phyloP scores from a whole-genome alignment of 2,113 vertebrate genomes.

The Prionailurus bengalensis region DNA sequence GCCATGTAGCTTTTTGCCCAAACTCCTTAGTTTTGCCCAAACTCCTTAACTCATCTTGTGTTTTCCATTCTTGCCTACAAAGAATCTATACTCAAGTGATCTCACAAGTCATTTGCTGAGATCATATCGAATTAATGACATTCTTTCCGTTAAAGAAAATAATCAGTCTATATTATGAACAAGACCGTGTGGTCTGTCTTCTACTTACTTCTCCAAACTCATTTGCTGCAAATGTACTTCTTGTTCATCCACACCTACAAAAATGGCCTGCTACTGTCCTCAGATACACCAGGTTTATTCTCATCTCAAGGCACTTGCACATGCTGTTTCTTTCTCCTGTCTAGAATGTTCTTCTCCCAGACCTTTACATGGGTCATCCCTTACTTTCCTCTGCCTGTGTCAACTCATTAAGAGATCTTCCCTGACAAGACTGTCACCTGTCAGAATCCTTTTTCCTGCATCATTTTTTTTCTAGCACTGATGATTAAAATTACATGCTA shows the following conservation, averaged over 20 bases:
- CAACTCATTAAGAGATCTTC: not conserved
- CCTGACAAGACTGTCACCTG: not conserved
- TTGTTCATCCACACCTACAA: not conserved
- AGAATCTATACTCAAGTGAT: not conserved
- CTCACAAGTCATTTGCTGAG: not conserved
- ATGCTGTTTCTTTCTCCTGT: not conserved
- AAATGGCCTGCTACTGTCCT: not conserved
- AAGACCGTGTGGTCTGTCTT: not conserved
- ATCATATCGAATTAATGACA: not conserved
- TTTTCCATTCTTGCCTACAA: not conserved
- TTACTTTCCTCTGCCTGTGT: not conserved
- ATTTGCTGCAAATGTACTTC: not conserved
- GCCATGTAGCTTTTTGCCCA: not conserved
- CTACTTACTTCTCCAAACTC: not conserved
- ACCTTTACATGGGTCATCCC: not conserved
- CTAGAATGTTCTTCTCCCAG: not conserved
- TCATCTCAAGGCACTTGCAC: not conserved
- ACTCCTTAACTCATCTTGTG: not conserved
- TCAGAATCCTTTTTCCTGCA: not conserved
- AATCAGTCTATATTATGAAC: not conserved
- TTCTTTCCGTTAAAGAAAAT: not conserved
- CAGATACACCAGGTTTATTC: not conserved
- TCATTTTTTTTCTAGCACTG: not conserved
- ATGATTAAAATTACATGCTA: constrained; percentile 13
- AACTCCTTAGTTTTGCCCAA: not conserved